Conservation (phyloP, 1,140 invertebrate species). For the Drosophila sechellia region DNA sequence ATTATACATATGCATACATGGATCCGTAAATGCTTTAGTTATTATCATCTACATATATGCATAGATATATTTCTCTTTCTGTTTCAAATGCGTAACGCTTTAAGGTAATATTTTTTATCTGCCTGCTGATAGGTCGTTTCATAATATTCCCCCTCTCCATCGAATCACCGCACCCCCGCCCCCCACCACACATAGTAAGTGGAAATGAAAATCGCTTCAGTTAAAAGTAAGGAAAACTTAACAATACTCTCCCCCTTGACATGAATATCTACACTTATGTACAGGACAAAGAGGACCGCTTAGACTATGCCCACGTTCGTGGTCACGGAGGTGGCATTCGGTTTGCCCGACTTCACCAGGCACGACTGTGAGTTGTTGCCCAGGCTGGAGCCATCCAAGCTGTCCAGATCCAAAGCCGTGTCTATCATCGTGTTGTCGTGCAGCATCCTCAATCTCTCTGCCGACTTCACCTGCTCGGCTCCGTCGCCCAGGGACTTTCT, state of each 20-base stretch:
- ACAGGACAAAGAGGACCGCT: constrained; percentile 25
- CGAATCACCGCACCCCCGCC: constrained; percentile 23
- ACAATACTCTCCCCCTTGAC: constrained; percentile 33
- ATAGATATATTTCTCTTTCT: constrained; percentile 34
- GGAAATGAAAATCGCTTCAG: constrained; percentile 1
- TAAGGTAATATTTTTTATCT: constrained; percentile 81
- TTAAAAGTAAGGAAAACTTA: constrained; percentile 32
- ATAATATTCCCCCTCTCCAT: constrained; percentile 9
- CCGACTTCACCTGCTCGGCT: constrained; percentile 80
- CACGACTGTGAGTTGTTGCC: constrained; percentile 82
- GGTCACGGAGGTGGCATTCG: constrained; percentile 9
- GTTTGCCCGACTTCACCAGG: constrained; percentile 74
- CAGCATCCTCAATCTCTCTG: constrained; percentile 89
- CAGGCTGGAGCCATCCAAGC: constrained; percentile 86
- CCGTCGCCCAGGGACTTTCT: constrained; percentile 55
- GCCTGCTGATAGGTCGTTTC: constrained; percentile 63
- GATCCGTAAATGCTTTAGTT: constrained; percentile 49
- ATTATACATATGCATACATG: constrained; percentile 48
- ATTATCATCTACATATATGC: constrained; percentile 46
- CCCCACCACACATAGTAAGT: background rate
- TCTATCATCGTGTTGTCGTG: constrained; percentile 95
- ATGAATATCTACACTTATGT: constrained; percentile 60
- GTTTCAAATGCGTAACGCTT: constrained; percentile 74
- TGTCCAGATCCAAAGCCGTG: constrained; percentile 93
- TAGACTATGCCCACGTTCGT: constrained; percentile 58